phyloP scores from a whole-genome alignment of 2,797 vertebrate genomes.

The Chaetophractus vellerosus region DNA sequence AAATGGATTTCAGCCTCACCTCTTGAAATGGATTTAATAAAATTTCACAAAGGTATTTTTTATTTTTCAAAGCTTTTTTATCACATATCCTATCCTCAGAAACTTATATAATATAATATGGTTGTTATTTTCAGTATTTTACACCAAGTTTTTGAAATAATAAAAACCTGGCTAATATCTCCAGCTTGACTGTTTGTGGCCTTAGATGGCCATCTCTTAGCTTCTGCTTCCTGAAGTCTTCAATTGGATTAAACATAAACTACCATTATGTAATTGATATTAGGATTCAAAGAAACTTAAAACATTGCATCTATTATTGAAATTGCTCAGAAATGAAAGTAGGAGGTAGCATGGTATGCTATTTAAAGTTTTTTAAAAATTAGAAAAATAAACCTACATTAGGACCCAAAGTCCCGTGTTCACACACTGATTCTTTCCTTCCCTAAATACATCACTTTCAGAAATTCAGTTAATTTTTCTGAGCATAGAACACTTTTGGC shows the following conservation, averaged over 20 bases:
- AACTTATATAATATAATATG: background rate
- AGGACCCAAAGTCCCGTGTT: background rate
- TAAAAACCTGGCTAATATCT: background rate
- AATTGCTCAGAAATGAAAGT: background rate
- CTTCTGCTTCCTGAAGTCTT: background rate
- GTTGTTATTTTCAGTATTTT: background rate
- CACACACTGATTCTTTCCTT: background rate
- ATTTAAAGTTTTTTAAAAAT: background rate
- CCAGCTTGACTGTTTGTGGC: background rate
- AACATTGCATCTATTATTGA: background rate
- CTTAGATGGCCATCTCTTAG: background rate
- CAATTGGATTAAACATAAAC: background rate
- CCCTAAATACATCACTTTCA: background rate
- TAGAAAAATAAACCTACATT: background rate
- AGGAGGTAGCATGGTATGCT: background rate
- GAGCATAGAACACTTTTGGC: background rate
- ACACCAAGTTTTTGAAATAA: conserved; percentile 34
- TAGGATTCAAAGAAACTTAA: background rate
- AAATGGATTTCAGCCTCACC: background rate
- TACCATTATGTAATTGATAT: background rate
- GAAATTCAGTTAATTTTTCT: background rate
- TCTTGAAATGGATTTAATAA: background rate
- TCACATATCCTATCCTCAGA: background rate
- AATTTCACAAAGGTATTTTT: background rate
- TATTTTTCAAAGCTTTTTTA: background rate